These are phyloP conservation scores for Xestoiulus laeticollis DNA, from an alignment of 2,888 invertebrate species.

Conservation along the genomic window DNA sequence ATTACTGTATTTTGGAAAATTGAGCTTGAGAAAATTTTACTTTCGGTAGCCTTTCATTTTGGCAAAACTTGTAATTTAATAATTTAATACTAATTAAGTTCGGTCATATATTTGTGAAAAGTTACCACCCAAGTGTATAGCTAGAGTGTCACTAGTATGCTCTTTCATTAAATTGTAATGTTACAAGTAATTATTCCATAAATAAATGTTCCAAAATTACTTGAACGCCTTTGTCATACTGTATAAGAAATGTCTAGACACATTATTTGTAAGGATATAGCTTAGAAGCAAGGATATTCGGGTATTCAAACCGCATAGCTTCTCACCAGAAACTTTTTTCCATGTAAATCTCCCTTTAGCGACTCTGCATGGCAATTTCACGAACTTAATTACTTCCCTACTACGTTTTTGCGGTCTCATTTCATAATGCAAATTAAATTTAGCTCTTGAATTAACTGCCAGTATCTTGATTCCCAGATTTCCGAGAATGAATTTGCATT, in stretches of 20 bases:
- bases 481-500: slow-evolving; percentile 31
- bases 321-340: not conserved
- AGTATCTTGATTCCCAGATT: slow-evolving; percentile 13
- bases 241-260: not conserved
- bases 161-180: too few relatives aligned
- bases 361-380: not conserved
- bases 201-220: too few relatives aligned
- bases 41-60: too few relatives aligned
- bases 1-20: too few relatives aligned
- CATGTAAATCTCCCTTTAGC: slow-evolving; percentile 12
- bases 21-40: too few relatives aligned
- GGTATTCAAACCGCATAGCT: not conserved
- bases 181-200: too few relatives aligned
- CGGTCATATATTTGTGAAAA: too few relatives aligned
- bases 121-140: too few relatives aligned
- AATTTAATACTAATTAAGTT: too few relatives aligned
- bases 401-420: slow-evolving; percentile 33
- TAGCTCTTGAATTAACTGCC: slow-evolving; percentile 1
- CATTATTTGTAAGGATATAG: not conserved
- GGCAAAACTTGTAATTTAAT: too few relatives aligned
- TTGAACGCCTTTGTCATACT: not conserved
- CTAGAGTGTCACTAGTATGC: too few relatives aligned
- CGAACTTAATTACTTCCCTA: not conserved
- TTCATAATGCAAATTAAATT: slow-evolving; percentile 41
- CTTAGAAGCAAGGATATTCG: not conserved